These are phyloP conservation scores for Charaxes varanes DNA, from an alignment of 1,140 invertebrate genomes.

Conservation along the genomic window DNA sequence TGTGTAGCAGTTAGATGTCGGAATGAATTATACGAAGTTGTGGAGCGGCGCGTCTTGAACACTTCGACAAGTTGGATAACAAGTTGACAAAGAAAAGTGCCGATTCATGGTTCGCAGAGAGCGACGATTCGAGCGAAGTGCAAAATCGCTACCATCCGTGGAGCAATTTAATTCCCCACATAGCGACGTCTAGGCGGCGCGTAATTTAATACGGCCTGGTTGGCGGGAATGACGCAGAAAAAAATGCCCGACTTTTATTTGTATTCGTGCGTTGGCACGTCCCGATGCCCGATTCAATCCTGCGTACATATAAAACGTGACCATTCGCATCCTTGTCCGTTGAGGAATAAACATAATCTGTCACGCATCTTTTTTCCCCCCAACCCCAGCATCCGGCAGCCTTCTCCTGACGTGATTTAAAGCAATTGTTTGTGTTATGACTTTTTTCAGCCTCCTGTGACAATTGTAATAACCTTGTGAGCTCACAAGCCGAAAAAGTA, in stretches of 20 bases:
- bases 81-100: conserved; percentile 12
- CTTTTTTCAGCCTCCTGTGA: too few relatives aligned
- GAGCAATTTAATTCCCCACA: conserved; percentile 46
- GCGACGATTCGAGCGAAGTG: conserved; percentile 19
- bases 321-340: conserved; percentile 43
- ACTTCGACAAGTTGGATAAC: conserved; percentile 10
- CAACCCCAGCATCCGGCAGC: too few relatives aligned
- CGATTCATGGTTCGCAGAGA: conserved; percentile 9
- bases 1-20: too few relatives aligned
- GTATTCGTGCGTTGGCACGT: conserved; percentile 47
- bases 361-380: conserved; percentile 32
- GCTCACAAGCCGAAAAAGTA: too few relatives aligned
- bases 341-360: conserved; percentile 55
- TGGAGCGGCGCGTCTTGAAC: conserved; percentile 2
- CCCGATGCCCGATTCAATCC: conserved; percentile 45
- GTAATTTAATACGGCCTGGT: conserved; percentile 45
- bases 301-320: conserved; percentile 59
- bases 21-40: too few relatives aligned
- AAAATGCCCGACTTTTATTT: conserved; percentile 44
- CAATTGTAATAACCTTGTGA: too few relatives aligned
- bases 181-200: conserved; percentile 33
- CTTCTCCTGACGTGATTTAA: conserved; percentile 30
- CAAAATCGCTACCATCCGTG: conserved; percentile 38
- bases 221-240: conserved; percentile 30
- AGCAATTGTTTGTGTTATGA: conserved; percentile 31